Evolutionary conservation across 2,888 invertebrate genomes (phyloP).

Genomic region (Athetis lepigone): DNA sequence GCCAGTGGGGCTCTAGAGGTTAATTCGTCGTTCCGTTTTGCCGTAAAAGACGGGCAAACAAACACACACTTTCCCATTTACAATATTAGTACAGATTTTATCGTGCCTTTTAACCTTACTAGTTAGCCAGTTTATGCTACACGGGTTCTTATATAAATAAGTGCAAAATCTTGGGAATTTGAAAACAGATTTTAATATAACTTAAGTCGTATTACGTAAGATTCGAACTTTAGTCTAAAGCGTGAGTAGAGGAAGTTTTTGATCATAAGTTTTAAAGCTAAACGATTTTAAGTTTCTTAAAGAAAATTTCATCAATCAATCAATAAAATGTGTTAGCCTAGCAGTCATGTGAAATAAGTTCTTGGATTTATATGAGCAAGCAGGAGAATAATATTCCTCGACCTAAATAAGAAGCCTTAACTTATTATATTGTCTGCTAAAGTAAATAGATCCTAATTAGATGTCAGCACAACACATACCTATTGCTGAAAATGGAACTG

Average conservation of each 20-base stretch:
- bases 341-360: not conserved
- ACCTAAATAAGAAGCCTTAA: constrained; percentile 6
- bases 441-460: constrained; percentile 37
- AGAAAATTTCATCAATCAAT: not conserved
- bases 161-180: not conserved
- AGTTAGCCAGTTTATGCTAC: not conserved
- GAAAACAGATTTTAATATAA: too few species aligned
- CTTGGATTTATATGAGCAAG: not conserved
- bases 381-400: not conserved
- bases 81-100: too few species aligned
- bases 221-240: too few species aligned
- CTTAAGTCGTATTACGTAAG: too few species aligned
- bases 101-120: too few species aligned
- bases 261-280: not conserved
- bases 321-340: not conserved
- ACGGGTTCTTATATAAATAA: not conserved
- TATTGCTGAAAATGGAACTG: constrained; percentile 37
- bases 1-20: too few species aligned
- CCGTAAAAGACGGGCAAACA: too few species aligned
- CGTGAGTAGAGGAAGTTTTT: not conserved
- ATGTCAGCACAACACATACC: constrained; percentile 32
- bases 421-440: constrained; percentile 29
- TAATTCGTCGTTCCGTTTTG: too few species aligned
- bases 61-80: too few species aligned
- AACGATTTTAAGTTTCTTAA: not conserved